Base-by-base conservation (phyloP, 2,888 invertebrate species). In the Synergus laeviventris region DNA sequence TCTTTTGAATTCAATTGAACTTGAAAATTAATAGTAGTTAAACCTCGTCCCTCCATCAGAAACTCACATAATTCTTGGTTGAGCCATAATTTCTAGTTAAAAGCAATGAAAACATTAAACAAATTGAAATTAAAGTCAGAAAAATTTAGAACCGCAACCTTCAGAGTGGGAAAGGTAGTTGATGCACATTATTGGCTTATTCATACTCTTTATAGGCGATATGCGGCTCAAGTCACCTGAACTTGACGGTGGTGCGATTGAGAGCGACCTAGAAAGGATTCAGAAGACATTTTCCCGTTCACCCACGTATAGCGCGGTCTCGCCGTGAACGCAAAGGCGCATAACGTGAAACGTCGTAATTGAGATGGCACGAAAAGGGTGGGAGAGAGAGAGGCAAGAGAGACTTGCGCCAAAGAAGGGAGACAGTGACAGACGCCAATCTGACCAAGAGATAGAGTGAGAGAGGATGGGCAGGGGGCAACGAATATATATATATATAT, bases 261-360 rank as follows among this genome's bases (percentile, higher is more conserved):
- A 76, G 87, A 86, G 85, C 88, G 89, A 89, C 89, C 89, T 87
- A 89, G 89, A 89, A 89, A 89, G 86, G 85, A 87, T 88, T 86
- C 84, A 86, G 88, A 86, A 89, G 87, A 87, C 86, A 86, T 89
- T 89, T 89, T 89, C 88, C 89, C 89, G 89, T 89, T 89, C 89
- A 88, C 88, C 89, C 88, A 88, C 88, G 87, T 87, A 85, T 83
- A 85, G 84, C 86, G 82, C 82, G 82, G 78, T 80, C 82, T 75
- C 84, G 83, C 80, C 16, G 45, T 56, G 74, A 80, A 83, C 74
- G 74, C 79, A 78, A 80, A 81, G 80, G 76, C 82, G 84, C 85
- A 85, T 85, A 82, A 84, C 85, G 84, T 82, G 86, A 87, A 87
- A 87, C 86, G 81, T 87, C 81, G 86, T 88, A 86, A 88, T 87